Conservation (phyloP, 2,113 vertebrate species). For the Lophotis ruficrista region DNA sequence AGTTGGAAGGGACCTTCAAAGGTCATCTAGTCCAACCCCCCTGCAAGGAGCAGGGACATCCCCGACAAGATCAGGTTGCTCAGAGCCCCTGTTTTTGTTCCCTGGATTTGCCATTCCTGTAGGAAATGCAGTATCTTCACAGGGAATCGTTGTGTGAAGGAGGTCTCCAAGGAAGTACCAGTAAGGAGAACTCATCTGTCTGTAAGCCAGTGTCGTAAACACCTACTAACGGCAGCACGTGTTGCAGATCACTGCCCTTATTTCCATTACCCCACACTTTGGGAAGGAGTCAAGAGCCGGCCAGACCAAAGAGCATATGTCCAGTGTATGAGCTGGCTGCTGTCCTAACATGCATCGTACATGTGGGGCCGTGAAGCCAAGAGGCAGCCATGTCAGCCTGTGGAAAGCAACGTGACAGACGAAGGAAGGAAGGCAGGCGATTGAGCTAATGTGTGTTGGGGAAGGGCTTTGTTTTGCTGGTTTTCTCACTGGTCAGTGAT, state of each 20-base stretch:
- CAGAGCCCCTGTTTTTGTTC: conserved; percentile 1
- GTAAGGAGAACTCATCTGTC: background rate
- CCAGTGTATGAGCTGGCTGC: background rate
- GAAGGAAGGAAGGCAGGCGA: background rate
- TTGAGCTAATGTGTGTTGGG: background rate
- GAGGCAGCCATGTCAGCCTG: background rate
- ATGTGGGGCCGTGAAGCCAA: background rate
- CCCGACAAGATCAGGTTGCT: too few species aligned
- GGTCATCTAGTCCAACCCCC: too few species aligned
- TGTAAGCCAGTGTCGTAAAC: background rate
- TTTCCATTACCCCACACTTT: conserved; percentile 2
- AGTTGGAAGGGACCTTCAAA: too few species aligned
- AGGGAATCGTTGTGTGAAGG: background rate
- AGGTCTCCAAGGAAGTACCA: conserved; percentile 21
- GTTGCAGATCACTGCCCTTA: background rate
- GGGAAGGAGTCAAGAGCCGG: background rate
- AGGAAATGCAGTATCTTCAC: background rate
- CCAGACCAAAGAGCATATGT: background rate
- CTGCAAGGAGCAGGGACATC: too few species aligned
- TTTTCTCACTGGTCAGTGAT: background rate
- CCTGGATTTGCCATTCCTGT: background rate
- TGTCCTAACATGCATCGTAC: background rate
- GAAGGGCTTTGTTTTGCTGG: background rate
- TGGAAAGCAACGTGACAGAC: background rate
- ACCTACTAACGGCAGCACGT: background rate